These are phyloP conservation scores for Dryoscopus gambensis DNA, from an alignment of 2,113 vertebrate species.

Conservation along the genomic window DNA sequence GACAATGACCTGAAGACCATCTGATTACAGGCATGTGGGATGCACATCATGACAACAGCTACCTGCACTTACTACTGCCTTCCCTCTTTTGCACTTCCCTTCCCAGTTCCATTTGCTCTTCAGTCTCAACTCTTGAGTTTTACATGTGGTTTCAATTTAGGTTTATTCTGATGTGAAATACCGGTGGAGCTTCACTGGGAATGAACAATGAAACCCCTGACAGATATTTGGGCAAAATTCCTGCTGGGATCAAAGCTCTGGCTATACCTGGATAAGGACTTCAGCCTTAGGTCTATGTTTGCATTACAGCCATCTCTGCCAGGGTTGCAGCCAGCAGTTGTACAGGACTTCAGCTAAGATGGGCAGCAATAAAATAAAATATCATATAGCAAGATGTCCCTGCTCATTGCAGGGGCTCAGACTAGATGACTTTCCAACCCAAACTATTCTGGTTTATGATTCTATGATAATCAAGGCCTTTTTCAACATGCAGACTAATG, in stretches of 20 bases:
- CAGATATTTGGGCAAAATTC: background rate
- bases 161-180: background rate
- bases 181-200: background rate
- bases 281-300: background rate
- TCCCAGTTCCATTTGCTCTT: background rate
- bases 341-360: background rate
- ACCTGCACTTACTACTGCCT: background rate
- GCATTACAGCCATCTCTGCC: background rate
- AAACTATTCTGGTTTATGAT: background rate
- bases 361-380: background rate
- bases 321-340: background rate
- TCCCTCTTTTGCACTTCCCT: background rate
- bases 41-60: slow-evolving; percentile 11
- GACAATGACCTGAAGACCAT: background rate
- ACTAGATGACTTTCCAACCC: background rate
- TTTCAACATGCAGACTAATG: background rate
- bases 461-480: background rate
- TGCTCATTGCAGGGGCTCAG: background rate
- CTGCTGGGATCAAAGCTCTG: background rate
- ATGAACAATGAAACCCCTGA: background rate
- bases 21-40: background rate
- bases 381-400: background rate
- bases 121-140: background rate
- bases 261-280: background rate
- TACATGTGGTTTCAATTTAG: background rate